Evolutionary conservation across 2,888 invertebrate species (phyloP), one percentile per base, ranked within the genome.

Genomic region (Polymixis flavicincta): DNA sequence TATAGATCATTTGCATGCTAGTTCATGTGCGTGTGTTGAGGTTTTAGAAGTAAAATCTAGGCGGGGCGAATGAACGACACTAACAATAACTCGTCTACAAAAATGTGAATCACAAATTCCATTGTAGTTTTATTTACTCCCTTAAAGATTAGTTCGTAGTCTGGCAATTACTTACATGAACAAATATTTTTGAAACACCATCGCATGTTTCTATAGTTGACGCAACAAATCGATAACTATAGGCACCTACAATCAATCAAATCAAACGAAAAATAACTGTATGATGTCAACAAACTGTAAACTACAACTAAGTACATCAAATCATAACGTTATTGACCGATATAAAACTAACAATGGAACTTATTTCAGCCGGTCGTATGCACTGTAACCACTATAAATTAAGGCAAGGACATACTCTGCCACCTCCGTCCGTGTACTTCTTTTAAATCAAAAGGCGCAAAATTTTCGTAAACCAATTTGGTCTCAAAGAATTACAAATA

Each of bases 401-500:
- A 76, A 65, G 71, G 19, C 67, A 67, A 77, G 83, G 67, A 45
- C 25, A 85, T 45, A 81, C 50, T 71, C 73, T 42, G 60, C 22
- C 54, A 70, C 42, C 54, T 68, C 48, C 42, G 28, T 71, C 48
- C 68, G 65, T 76, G 65, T 68, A 73, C 75, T 55, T 74, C 59
- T 66, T 84, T 77, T 88, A 87, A 87, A 90, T 90, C 82, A 88
- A 85, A 82, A 84, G 91, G 92, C 91, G 91, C 91, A 92, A 89
- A 89, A 88, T 68, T 84, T 77, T 82, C 85, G 87, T 82, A 70
- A 84, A 83, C 85, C 88, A 88, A 91, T 91, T 92, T 87, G 86
- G 87, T 87, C 72, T 63, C 74, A 71, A 85, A 76, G 72, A 77
- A 84, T 83, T n/a, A n/a, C 8, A 50, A 76, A 74, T 76, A 76